Evolutionary conservation across 2,888 invertebrate genomes (phyloP).

Genomic region (Caenorhabditis sp.): DNA sequence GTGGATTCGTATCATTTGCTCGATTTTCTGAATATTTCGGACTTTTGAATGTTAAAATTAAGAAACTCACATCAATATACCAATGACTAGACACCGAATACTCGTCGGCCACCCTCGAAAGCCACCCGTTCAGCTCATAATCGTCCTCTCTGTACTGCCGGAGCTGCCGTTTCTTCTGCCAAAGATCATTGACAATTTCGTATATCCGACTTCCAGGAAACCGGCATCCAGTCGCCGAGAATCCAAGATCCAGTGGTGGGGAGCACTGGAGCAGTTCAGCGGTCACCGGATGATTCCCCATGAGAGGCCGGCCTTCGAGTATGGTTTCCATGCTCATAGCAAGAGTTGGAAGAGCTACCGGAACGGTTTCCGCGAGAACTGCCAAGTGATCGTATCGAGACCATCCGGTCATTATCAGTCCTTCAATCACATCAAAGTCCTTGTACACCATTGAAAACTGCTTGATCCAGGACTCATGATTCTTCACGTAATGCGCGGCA

Average conservation of each 20-base stretch:
- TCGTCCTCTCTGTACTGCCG: constrained; percentile 72
- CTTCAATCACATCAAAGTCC: constrained; percentile 81
- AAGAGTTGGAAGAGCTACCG: constrained; percentile 84
- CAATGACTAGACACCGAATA: constrained; percentile 76
- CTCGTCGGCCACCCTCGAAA: constrained; percentile 75
- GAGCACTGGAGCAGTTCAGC: constrained; percentile 73
- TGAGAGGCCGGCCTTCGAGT: constrained; percentile 59
- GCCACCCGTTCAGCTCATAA: constrained; percentile 79
- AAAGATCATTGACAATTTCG: constrained; percentile 78
- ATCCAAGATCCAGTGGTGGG: constrained; percentile 70
- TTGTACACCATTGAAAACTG: constrained; percentile 81
- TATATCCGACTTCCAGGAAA: constrained; percentile 79
- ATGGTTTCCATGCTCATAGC: constrained; percentile 81
- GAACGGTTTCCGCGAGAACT: constrained; percentile 84
- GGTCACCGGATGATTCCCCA: constrained; percentile 69
- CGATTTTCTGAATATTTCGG: constrained; percentile 75
- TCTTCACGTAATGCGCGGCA: constrained; percentile 84
- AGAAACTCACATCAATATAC: constrained; percentile 78
- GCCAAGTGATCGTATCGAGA: constrained; percentile 85
- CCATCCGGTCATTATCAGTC: constrained; percentile 85
- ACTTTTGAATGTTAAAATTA: too few relatives aligned
- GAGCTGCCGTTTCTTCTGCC: constrained; percentile 65
- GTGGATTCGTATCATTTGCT: constrained; percentile 73
- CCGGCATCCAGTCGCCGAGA: constrained; percentile 70
- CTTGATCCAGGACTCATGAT: constrained; percentile 84